Conservation (phyloP, 2,797 vertebrate species). For the Phrynocephalus forsythii region DNA sequence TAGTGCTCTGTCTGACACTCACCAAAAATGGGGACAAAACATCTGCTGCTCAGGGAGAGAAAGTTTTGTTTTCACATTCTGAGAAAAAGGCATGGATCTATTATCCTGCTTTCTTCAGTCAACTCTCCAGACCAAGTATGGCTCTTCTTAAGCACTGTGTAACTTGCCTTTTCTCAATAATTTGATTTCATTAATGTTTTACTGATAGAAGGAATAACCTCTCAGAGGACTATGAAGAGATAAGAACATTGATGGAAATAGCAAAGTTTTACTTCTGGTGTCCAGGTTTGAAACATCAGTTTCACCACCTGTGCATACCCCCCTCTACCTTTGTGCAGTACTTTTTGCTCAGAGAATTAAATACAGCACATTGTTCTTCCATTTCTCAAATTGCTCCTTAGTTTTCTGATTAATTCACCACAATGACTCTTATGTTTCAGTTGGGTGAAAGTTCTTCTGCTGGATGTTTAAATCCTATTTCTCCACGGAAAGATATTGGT, state of each 20-base stretch:
- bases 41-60: not conserved
- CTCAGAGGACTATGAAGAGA: not conserved
- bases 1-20: not conserved
- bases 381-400: constrained; percentile 56
- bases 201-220: not conserved
- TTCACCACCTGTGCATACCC: not conserved
- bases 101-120: not conserved
- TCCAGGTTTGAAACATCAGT: not conserved
- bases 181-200: not conserved
- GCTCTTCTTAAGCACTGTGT: no score
- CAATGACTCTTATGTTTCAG: constrained; percentile 69
- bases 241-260: not conserved
- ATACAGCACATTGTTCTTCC: not conserved
- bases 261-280: not conserved
- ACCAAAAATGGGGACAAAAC: not conserved
- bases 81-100: not conserved
- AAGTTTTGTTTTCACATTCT: no score
- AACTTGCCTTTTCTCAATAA: not conserved
- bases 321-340: not conserved
- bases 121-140: no score
- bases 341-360: not conserved
- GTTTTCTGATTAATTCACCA: constrained; percentile 18
- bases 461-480: constrained; percentile 69
- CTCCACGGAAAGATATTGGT: constrained; percentile 78
- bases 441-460: constrained; percentile 66